Percentiles rank a stretch among this genome's conserved stretches.
These are phyloP conservation scores for Semaprochilodus insignis DNA, from an alignment of 2,797 vertebrate species.

Conservation along the genomic window DNA sequence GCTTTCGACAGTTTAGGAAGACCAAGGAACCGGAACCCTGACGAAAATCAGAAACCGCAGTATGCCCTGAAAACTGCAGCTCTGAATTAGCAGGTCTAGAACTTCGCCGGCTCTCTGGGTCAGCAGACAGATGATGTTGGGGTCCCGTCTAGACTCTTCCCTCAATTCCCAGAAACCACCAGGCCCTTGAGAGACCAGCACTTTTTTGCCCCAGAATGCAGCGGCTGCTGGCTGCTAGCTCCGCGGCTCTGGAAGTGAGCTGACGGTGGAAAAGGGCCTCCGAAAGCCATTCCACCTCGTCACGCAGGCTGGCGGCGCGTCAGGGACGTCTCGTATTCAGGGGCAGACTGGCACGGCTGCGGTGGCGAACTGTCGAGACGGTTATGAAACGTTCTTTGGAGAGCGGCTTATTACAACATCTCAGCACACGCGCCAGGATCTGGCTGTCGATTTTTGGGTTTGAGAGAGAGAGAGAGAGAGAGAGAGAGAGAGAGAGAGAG, in stretches of 20 bases:
- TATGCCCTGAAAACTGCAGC: background rate
- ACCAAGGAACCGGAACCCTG: background rate
- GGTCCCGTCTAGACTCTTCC: conserved; percentile 30
- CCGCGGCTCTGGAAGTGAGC: conserved; percentile 5
- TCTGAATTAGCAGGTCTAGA: background rate
- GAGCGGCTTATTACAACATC: conserved; percentile 62
- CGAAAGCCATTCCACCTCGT: conserved; percentile 68
- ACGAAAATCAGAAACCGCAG: background rate
- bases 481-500: background rate
- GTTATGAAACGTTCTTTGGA: conserved; percentile 60
- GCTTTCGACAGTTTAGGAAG: too few relatives aligned
- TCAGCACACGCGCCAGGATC: conserved; percentile 40
- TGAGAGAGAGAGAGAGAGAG: too few relatives aligned
- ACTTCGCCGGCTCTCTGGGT: background rate
- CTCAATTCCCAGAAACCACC: conserved; percentile 59
- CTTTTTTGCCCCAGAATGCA: background rate
- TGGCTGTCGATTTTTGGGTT: conserved; percentile 15
- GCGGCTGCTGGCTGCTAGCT: conserved; percentile 12
- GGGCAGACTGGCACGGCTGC: conserved; percentile 54
- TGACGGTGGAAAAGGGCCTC: conserved; percentile 70
- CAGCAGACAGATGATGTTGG: background rate
- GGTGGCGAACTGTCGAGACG: conserved; percentile 61
- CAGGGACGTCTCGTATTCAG: conserved; percentile 54
- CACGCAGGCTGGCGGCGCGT: conserved; percentile 51
- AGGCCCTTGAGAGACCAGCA: conserved; percentile 19